These are phyloP conservation scores for Andrena bicolor DNA, from an alignment of 2,888 invertebrate species.

Conservation along the genomic window DNA sequence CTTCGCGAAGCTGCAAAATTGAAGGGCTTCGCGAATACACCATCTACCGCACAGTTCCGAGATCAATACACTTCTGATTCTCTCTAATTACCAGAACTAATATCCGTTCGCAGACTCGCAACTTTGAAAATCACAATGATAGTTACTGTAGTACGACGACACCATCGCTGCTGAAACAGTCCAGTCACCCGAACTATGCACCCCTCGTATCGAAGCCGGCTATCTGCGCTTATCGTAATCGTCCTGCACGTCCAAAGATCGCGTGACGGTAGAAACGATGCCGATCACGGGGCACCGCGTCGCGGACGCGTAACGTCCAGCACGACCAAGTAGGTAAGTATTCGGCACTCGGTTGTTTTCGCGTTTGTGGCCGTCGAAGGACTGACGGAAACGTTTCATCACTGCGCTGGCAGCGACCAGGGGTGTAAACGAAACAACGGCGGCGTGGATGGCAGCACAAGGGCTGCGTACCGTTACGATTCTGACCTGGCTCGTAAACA, in stretches of 20 bases:
- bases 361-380: conserved; percentile 1
- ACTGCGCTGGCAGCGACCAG: not conserved
- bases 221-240: conserved; percentile 23
- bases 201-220: not conserved
- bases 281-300: conserved; percentile 18
- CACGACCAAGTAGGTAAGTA: not conserved
- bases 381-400: conserved; percentile 18
- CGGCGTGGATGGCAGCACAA: not conserved
- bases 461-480: conserved; percentile 51
- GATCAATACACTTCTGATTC: too few relatives aligned
- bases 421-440: not conserved
- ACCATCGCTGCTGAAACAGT: conserved; percentile 22
- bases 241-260: conserved; percentile 23
- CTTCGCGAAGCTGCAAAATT: too few relatives aligned
- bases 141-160: conserved; percentile 30
- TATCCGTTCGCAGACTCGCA: too few relatives aligned
- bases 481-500: conserved; percentile 45
- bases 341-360: conserved; percentile 14
- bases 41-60: too few relatives aligned
- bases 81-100: too few relatives aligned
- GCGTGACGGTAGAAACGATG: conserved; percentile 26
- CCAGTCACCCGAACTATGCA: not conserved
- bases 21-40: too few relatives aligned
- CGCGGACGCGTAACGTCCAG: conserved; percentile 3
- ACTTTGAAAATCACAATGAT: not conserved